These are phyloP conservation scores for Zosterops lateralis DNA, from an alignment of 2,113 vertebrate genomes.

Conservation along the genomic window DNA sequence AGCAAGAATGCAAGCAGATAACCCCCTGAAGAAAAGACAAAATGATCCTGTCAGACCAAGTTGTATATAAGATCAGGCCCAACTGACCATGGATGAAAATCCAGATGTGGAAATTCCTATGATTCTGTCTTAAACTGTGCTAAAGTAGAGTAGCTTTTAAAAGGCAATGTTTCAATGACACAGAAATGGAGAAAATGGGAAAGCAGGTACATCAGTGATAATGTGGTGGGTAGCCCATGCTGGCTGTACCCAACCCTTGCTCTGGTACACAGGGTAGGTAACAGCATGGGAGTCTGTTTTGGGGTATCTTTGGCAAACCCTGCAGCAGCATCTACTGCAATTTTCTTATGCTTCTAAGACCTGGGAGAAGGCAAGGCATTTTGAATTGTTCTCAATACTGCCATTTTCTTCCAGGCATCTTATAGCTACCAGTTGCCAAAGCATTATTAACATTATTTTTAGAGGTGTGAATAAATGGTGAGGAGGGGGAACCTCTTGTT, in stretches of 20 bases:
- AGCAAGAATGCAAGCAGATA: not conserved
- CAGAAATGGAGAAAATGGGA: not conserved
- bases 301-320: not conserved
- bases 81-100: not conserved
- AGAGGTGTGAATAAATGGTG: not conserved
- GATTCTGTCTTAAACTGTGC: not conserved
- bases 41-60: not conserved
- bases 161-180: not conserved
- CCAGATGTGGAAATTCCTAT: not conserved
- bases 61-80: not conserved
- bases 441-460: not conserved
- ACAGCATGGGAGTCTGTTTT: not conserved
- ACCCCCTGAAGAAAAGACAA: not conserved
- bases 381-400: not conserved
- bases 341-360: not conserved
- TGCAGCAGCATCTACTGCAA: not conserved
- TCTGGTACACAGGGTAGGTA: rapidly evolving
- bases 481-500: not conserved
- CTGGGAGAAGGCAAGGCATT: rapidly evolving
- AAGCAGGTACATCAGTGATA: rapidly evolving
- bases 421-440: not conserved
- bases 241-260: not conserved
- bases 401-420: not conserved
- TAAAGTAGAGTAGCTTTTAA: not conserved
- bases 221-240: not conserved